These are phyloP conservation scores for Chaitophorus viminalis DNA, from an alignment of 2,888 invertebrate species.

Conservation along the genomic window DNA sequence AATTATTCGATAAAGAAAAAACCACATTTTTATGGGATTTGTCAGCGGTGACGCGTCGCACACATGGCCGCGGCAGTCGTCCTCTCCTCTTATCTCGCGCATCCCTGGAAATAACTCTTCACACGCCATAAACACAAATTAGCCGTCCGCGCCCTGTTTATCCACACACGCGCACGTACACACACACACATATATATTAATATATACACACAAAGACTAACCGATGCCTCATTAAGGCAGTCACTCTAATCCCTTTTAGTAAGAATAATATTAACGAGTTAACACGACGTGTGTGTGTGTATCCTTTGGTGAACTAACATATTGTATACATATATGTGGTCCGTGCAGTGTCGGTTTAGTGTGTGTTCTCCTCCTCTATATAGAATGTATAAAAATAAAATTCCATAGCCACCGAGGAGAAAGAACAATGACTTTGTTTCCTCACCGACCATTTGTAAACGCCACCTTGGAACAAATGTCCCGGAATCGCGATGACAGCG, in stretches of 20 bases:
- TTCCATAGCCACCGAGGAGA: conserved; percentile 17
- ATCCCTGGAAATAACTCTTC: conserved; percentile 59
- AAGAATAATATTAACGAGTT: conserved; percentile 57
- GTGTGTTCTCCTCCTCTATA: not conserved
- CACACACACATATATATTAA: not conserved
- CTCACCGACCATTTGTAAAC: conserved; percentile 48
- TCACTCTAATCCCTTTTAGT: conserved; percentile 55
- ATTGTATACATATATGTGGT: not conserved
- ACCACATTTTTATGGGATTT: conserved; percentile 24
- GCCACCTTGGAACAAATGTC: conserved; percentile 56
- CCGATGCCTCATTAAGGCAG: conserved; percentile 48
- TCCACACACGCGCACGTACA: conserved; percentile 3
- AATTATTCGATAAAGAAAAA: conserved; percentile 28
- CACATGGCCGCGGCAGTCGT: not conserved
- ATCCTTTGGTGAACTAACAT: not conserved
- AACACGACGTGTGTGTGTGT: conserved; percentile 34
- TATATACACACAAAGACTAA: not conserved
- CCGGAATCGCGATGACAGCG: conserved; percentile 59
- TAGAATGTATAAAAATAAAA: conserved; percentile 44
- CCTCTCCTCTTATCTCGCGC: conserved; percentile 1
- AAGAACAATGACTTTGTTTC: conserved; percentile 53
- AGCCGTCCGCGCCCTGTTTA: conserved; percentile 59
- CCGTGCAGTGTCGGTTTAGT: not conserved
- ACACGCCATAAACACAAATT: conserved; percentile 59
- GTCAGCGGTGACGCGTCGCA: not conserved